Evolutionary conservation across 2,113 vertebrate species (phyloP).

Genomic region (Marcusenius ussheri): DNA sequence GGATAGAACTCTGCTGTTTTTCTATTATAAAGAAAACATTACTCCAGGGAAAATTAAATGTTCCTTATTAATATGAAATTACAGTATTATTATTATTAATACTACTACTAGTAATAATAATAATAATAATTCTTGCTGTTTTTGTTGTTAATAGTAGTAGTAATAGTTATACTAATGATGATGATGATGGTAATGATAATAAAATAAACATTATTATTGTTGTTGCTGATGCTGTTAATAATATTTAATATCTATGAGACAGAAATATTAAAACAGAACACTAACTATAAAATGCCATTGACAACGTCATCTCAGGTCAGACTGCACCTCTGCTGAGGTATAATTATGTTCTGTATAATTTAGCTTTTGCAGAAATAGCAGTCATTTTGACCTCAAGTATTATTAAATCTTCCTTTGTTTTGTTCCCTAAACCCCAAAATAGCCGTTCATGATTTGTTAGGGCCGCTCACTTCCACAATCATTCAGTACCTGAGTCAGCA

Average conservation of each 20-base stretch:
- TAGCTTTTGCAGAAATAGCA: slow-evolving; percentile 8
- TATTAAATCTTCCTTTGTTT: slow-evolving; percentile 4
- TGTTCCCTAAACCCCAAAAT: slow-evolving; percentile 8
- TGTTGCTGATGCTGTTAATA: neutral
- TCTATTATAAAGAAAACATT: neutral
- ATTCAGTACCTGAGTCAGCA: slow-evolving; percentile 6
- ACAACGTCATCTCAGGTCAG: neutral
- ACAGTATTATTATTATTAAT: neutral
- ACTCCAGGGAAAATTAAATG: neutral
- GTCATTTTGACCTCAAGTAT: neutral
- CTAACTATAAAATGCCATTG: neutral
- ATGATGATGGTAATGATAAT: neutral
- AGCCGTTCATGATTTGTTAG: slow-evolving; percentile 3
- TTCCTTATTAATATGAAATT: neutral
- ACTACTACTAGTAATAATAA: neutral
- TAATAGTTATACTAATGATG: neutral
- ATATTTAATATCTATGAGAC: neutral
- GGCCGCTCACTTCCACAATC: neutral
- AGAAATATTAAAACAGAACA: neutral
- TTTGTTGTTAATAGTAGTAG: neutral
- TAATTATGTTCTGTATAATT: slow-evolving; percentile 13
- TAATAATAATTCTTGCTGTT: neutral
- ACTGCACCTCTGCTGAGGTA: neutral
- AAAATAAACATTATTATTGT: neutral
- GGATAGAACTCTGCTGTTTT: neutral